These are phyloP conservation scores for Diacarnus erythraeanus DNA, from an alignment of 37 sponge, comb jelly and placozoan genomes.

Conservation along the genomic window DNA sequence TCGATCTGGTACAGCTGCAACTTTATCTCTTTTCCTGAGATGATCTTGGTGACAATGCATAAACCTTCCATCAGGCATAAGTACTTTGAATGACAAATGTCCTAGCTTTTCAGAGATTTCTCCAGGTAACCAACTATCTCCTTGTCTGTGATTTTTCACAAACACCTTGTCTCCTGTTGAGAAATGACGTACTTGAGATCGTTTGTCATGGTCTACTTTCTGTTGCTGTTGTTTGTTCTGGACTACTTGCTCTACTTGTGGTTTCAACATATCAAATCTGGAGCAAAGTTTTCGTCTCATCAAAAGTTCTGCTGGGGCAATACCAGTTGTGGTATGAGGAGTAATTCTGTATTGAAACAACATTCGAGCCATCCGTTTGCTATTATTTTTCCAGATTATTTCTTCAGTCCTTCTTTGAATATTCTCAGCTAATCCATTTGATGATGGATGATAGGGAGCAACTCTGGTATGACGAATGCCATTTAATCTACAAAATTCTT, in stretches of 20 bases:
- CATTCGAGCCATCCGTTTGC: slow-evolving; percentile 16
- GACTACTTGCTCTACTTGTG: slow-evolving; percentile 12
- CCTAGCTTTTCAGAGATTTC: not conserved
- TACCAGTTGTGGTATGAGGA: too few relatives aligned
- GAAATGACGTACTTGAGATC: not conserved
- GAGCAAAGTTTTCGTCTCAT: slow-evolving; percentile 37
- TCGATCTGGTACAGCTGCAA: too few relatives aligned
- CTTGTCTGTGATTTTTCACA: slow-evolving; percentile 6
- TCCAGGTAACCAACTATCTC: slow-evolving; percentile 24
- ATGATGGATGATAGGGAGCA: too few relatives aligned
- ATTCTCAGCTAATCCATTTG: slow-evolving; percentile 42
- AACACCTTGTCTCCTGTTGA: slow-evolving; percentile 25
- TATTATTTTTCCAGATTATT: slow-evolving; percentile 6
- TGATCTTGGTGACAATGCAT: slow-evolving; percentile 31
- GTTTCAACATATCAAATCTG: slow-evolving; percentile 25
- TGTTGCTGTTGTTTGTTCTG: slow-evolving; percentile 15
- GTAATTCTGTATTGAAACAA: slow-evolving; percentile 38
- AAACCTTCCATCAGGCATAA: not conserved
- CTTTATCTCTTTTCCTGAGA: not conserved
- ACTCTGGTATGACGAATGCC: slow-evolving; percentile 28
- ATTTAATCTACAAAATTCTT: slow-evolving; percentile 12
- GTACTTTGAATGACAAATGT: slow-evolving; percentile 11
- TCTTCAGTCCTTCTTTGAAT: slow-evolving; percentile 37
- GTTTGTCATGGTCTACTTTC: slow-evolving; percentile 11
- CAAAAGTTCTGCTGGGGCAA: slow-evolving; percentile 36